Evolutionary conservation across 2,797 vertebrate genomes (phyloP).

Genomic region (Rhinella marina): DNA sequence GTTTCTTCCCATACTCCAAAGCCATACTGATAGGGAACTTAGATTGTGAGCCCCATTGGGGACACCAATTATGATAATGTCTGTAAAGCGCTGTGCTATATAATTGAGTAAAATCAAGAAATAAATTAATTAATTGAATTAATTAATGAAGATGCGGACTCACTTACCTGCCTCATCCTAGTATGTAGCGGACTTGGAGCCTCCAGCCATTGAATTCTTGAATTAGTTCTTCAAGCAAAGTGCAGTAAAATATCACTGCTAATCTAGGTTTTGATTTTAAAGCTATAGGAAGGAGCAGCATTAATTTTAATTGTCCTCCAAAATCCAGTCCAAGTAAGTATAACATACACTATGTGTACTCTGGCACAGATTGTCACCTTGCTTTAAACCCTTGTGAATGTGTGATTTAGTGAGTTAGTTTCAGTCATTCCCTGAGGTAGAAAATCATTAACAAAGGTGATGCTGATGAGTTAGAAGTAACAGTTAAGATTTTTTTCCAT

Average conservation of each 20-base stretch:
- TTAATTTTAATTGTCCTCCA: slow-evolving; percentile 16
- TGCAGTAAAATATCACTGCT: slow-evolving; percentile 1
- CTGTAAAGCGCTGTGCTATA: too few species aligned
- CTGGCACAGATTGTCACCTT: slow-evolving; percentile 34
- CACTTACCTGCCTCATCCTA: slow-evolving; percentile 53
- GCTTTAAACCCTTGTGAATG: slow-evolving; percentile 17
- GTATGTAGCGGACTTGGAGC: slow-evolving; percentile 24
- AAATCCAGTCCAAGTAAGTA: neutral
- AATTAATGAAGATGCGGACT: neutral
- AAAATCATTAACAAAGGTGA: slow-evolving; percentile 57
- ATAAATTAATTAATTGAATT: too few species aligned
- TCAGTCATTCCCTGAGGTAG: slow-evolving; percentile 31
- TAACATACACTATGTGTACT: neutral
- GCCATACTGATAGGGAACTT: too few species aligned
- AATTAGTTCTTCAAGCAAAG: slow-evolving; percentile 6
- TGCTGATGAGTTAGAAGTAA: slow-evolving; percentile 14
- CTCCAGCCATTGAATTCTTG: slow-evolving; percentile 46
- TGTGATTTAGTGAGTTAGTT: slow-evolving; percentile 49
- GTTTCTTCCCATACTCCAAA: too few species aligned
- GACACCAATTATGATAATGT: too few species aligned
- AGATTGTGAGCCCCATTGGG: too few species aligned
- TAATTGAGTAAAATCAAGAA: too few species aligned
- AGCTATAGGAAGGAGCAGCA: slow-evolving; percentile 20
- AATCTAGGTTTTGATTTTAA: neutral
- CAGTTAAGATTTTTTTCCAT: neutral